Evolutionary conservation across 2,888 invertebrate genomes (phyloP), one percentile per base, ranked within the genome.

Genomic region (Chelonus formosanus): DNA sequence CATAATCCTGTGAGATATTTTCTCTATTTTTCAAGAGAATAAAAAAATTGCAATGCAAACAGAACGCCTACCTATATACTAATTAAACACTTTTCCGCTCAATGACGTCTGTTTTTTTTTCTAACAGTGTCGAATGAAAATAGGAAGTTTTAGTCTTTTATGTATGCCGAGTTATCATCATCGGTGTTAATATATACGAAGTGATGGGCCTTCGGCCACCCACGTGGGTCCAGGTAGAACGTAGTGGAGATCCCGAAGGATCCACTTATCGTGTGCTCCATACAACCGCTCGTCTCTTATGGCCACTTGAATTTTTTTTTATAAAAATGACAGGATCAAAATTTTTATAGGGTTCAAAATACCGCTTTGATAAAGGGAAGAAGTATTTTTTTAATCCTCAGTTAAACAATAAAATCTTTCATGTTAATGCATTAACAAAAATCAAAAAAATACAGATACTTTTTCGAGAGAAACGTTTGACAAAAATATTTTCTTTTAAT

Each of bases 101-200:
- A 32, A 32, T 34, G 52, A 32, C 34, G 52, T 34, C 5, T 31
- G 34, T 32, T 34, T 31, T 52, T 52, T 31, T 8, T 52, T 52
- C 48, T 48, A 20, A 40, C 40, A 40, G 40, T 40, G 32, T 31
- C 34, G 40, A 40, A 48, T 48, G n/a, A 48, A 43, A 35, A 36
- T 59, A 34, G 10, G 7, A 8, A n/a, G 8, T 31, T 47, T 4
- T 47, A 20, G 47, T 48, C 36, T 65, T 63, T 67, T 61, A 62
- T 70, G 71, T 71, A 72, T 61, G 71, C 67, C 68, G 69, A 73
- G 72, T 75, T 78, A 78, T 78, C 75, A 78, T 78, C 75, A 76
- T 75, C 71, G 73, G 75, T 76, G 78, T 78, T 78, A 77, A 79
- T 80, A 77, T 69, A 75, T 74, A 75, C 72, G 71, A 75, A 71